Percentiles rank a stretch among this genome's conserved stretches.
Evolutionary conservation across 2,888 invertebrate genomes (phyloP).

Genomic region (Dioctria linearis): DNA sequence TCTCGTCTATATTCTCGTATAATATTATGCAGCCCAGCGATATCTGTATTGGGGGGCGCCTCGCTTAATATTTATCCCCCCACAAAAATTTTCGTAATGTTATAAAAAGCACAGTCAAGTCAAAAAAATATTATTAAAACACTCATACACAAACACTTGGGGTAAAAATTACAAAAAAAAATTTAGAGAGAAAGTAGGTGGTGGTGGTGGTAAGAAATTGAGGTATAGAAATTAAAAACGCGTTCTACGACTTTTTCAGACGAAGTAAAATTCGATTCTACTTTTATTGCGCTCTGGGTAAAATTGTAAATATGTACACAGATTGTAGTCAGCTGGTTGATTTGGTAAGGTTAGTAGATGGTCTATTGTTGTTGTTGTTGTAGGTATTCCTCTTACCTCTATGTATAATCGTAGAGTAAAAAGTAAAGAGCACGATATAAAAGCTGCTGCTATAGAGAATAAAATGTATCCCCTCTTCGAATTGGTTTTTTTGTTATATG

Average conservation of each 20-base stretch:
- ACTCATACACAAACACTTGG: background rate
- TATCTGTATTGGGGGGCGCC: too few relatives aligned
- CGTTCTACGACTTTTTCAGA: conserved; percentile 21
- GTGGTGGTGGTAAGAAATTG: background rate
- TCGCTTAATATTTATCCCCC: background rate
- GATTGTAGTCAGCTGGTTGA: conserved; percentile 18
- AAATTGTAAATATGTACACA: conserved; percentile 5
- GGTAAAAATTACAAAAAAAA: background rate
- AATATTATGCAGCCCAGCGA: too few relatives aligned
- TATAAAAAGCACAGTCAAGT: conserved; percentile 39
- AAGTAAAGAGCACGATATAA: background rate
- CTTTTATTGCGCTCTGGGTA: conserved; percentile 9
- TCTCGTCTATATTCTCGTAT: too few relatives aligned
- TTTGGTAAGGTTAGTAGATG: too few relatives aligned
- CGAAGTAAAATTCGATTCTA: conserved; percentile 24
- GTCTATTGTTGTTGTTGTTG: too few relatives aligned
- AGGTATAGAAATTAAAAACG: conserved; percentile 26
- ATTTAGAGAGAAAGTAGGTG: too few relatives aligned
- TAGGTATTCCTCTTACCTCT: background rate
- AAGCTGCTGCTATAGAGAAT: too few relatives aligned
- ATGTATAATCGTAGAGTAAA: background rate
- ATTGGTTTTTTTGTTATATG: too few relatives aligned
- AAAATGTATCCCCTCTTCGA: background rate
- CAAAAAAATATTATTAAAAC: conserved; percentile 33
- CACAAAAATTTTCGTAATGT: conserved; percentile 15